Conservation (phyloP, 2,113 vertebrate genomes). For the Mormoops blainvillei region DNA sequence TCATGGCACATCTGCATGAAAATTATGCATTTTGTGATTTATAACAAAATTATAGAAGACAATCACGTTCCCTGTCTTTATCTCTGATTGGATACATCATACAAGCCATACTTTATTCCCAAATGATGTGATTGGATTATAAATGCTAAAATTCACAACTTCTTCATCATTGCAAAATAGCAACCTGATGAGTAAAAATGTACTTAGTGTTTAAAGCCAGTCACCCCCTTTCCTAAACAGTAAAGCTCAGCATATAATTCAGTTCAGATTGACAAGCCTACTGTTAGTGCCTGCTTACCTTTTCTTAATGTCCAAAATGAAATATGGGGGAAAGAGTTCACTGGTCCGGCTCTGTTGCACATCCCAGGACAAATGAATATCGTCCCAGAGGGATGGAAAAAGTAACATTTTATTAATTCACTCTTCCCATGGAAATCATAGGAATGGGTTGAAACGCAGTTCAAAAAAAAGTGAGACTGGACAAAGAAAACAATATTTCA, state of each 20-base stretch:
- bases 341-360: not conserved
- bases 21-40: conserved; percentile 12
- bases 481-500: not conserved
- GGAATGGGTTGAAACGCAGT: not conserved
- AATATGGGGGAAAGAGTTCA: not conserved
- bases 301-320: not conserved
- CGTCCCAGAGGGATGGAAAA: not conserved
- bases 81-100: conserved; percentile 34
- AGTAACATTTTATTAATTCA: not conserved
- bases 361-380: not conserved
- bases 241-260: not conserved
- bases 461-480: not conserved
- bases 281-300: not conserved
- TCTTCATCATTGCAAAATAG: conserved; percentile 13
- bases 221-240: not conserved
- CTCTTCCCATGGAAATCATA: not conserved
- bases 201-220: not conserved
- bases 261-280: not conserved
- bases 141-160: not conserved
- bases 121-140: conserved; percentile 23
- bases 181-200: not conserved
- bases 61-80: conserved; percentile 28
- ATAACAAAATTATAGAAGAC: conserved; percentile 30
- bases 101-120: not conserved
- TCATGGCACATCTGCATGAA: not conserved